Percentiles rank a stretch among this genome's conserved stretches.
phyloP scores from a whole-genome alignment of 2,113 vertebrate species.

The Poeciliopsis turrubarensis region DNA sequence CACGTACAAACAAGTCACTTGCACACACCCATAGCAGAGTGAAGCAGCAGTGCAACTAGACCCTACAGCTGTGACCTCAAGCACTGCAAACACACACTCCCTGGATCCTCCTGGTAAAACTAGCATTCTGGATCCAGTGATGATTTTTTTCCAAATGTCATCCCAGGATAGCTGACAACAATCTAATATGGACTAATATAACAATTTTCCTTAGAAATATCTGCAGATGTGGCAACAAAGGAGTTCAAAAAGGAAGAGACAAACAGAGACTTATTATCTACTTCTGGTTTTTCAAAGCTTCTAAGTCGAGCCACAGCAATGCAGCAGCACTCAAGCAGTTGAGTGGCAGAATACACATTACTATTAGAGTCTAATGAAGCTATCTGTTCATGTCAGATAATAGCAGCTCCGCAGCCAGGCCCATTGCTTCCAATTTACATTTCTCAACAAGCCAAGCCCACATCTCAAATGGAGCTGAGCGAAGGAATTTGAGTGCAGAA shows the following conservation, averaged over 20 bases:
- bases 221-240: conserved; percentile 15
- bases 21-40: conserved; percentile 26
- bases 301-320: conserved; percentile 47
- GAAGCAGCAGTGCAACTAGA: conserved; percentile 43
- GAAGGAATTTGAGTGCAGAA: conserved; percentile 82
- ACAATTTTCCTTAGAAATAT: conserved; percentile 24
- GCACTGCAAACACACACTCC: conserved; percentile 46
- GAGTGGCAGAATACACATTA: conserved; percentile 73
- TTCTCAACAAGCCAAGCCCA: conserved; percentile 81
- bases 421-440: conserved; percentile 84
- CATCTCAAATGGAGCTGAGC: conserved; percentile 82
- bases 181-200: background rate
- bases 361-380: conserved; percentile 82
- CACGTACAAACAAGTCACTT: conserved; percentile 31
- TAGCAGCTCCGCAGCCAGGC: conserved; percentile 78
- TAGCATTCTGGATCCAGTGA: background rate
- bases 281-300: conserved; percentile 40
- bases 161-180: background rate
- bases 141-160: background rate
- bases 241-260: conserved; percentile 5
- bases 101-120: conserved; percentile 39
- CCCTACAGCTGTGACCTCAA: conserved; percentile 60
- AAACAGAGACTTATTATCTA: conserved; percentile 28
- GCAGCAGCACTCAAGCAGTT: conserved; percentile 56
- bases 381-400: conserved; percentile 84